These are phyloP conservation scores for Brachionus asplanchnoidis DNA, from an alignment of 1,140 invertebrate species.

Conservation along the genomic window DNA sequence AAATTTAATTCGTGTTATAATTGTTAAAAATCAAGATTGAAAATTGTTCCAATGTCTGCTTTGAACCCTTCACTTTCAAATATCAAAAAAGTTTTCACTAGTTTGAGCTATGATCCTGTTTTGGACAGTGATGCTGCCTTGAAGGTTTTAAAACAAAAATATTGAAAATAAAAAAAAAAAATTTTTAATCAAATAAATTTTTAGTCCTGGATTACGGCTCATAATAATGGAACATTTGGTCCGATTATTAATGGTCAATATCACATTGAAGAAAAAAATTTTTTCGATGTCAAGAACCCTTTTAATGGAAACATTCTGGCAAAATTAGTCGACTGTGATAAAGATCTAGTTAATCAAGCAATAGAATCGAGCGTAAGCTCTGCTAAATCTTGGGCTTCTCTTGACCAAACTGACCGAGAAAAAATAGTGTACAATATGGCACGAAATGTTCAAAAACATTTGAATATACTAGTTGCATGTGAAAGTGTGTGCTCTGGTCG, in stretches of 20 bases:
- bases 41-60: background rate
- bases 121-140: conserved; percentile 13
- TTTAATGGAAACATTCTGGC: conserved; percentile 47
- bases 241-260: conserved; percentile 55
- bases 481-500: background rate
- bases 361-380: conserved; percentile 54
- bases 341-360: conserved; percentile 52
- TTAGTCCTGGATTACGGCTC: conserved; percentile 55
- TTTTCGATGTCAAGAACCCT: conserved; percentile 47
- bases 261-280: conserved; percentile 49
- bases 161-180: background rate
- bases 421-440: conserved; percentile 55
- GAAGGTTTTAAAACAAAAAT: background rate
- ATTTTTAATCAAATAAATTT: conserved; percentile 8
- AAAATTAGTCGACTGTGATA: conserved; percentile 48
- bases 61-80: background rate
- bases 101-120: conserved; percentile 1
- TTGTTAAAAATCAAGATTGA: background rate
- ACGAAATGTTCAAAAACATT: conserved; percentile 30
- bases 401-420: conserved; percentile 55
- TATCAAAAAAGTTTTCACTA: background rate
- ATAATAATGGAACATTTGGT: conserved; percentile 51
- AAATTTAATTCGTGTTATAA: background rate
- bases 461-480: background rate
- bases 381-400: conserved; percentile 54